Percentiles rank a stretch among this genome's conserved stretches.
Conservation (phyloP, 2,797 vertebrate genomes). For the Philypnodon macrostomus region DNA sequence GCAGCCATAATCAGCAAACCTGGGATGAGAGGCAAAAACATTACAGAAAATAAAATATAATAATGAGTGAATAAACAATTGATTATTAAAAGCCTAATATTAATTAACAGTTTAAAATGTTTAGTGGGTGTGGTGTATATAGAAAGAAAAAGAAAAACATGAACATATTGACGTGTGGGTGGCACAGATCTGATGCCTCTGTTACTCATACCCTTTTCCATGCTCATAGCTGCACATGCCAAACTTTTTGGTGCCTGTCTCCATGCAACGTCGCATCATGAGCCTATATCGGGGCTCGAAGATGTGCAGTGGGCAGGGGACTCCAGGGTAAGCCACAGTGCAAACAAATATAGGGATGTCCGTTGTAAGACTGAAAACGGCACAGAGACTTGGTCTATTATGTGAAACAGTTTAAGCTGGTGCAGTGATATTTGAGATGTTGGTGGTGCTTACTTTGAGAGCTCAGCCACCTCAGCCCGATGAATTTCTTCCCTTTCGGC, state of each 20-base stretch:
- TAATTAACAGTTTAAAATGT: background rate
- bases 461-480: conserved; percentile 84
- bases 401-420: too few species aligned
- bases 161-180: background rate
- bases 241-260: conserved; percentile 87
- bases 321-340: conserved; percentile 86
- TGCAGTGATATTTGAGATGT: background rate
- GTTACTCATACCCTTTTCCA: conserved; percentile 80
- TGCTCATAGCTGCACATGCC: conserved; percentile 90
- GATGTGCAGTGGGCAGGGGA: conserved; percentile 87
- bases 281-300: conserved; percentile 91
- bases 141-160: background rate
- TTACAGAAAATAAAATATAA: fast-evolving
- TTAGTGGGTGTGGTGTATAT: too few species aligned
- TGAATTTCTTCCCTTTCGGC: conserved; percentile 83
- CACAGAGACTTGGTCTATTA: background rate
- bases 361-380: conserved; percentile 78
- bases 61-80: too few species aligned
- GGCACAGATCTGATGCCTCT: background rate
- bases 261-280: conserved; percentile 92
- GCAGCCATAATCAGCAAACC: conserved; percentile 89
- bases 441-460: conserved; percentile 82
- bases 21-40: conserved; percentile 32
- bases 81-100: too few species aligned
- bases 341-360: conserved; percentile 91